Evolutionary conservation across 2,888 invertebrate species (phyloP), one percentile per base, ranked within the genome.

Genomic region (Stenodema calcarata): DNA sequence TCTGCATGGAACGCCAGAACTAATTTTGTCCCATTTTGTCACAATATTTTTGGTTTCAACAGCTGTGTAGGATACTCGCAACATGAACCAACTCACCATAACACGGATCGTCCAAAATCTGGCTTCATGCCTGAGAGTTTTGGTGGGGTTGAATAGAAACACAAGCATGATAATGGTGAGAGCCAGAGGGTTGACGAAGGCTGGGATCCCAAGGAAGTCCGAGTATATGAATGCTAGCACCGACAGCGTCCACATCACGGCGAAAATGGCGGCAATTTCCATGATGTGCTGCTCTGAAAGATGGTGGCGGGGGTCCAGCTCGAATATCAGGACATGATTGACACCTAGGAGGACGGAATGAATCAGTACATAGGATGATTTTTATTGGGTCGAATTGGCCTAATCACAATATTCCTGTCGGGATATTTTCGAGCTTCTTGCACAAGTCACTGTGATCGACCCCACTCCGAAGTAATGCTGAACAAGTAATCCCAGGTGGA

Each of bases 291-390:
- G 98, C 90, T 98, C 98, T 0, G 96, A 96, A 0, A 97, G 92
- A 91, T 99, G 98, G 91, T 98, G 97, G 87, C 99, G 93, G 0
- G 99, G 99, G 91, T 99, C 98, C 90, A 99, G 92, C 91, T 99
- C 99, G 91, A 99, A 99, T 89, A 99, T 99, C 0, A 99, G 93
- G 0, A 99, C 99, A 91, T 99, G 99, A 92, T 99, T 99, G 16
- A 99, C 99, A 2, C 99, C 99, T 84, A 28, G 2, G 27, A 27
- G 69, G 35, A 35, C 7, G 7, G 35, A 35, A 35, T 35, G 35
- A 2, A 7, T 35, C 7, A 7, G 7, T 35, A 35, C 35, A 7
- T 35, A 35, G 7, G 35, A 7, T 35, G 35, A 35, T 35, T n/a
- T n/a, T n/a, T n/a, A n/a, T n/a, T n/a, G n/a, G n/a, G n/a, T n/a